Conservation (phyloP, 2,797 vertebrate genomes). For the Acrossocheilus wenchowensis region DNA sequence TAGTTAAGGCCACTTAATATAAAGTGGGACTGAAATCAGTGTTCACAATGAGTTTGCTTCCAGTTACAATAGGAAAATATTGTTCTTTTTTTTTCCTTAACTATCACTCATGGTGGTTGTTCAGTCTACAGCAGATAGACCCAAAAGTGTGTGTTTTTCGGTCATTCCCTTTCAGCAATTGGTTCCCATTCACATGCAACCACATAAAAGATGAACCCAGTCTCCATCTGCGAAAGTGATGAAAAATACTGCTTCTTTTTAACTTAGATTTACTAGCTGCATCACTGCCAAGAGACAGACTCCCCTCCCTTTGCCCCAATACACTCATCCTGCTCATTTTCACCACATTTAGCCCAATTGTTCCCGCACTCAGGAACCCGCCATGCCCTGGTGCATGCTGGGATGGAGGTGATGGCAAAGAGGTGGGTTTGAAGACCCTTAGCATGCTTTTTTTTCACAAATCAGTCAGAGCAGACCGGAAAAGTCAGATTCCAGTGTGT, state of each 20-base stretch:
- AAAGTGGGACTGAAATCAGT: not conserved
- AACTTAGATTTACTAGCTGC: slow-evolving; percentile 64
- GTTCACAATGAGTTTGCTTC: not conserved
- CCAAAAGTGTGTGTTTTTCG: not conserved
- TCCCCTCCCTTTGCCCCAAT: slow-evolving; percentile 16
- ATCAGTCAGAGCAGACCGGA: slow-evolving; percentile 1
- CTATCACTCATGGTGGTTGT: not conserved
- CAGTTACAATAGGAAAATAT: not conserved
- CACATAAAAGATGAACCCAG: slow-evolving; percentile 59
- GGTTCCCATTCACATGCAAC: slow-evolving; percentile 29
- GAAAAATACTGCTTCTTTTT: slow-evolving; percentile 65
- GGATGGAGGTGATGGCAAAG: slow-evolving; percentile 34
- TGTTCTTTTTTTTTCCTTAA: not conserved
- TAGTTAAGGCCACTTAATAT: too few relatives aligned
- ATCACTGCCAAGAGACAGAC: slow-evolving; percentile 59
- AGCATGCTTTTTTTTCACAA: not conserved
- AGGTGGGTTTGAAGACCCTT: slow-evolving; percentile 26
- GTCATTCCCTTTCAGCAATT: not conserved
- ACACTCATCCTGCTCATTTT: slow-evolving; percentile 65
- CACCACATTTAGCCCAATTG: slow-evolving; percentile 60
- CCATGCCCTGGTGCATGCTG: slow-evolving; percentile 39
- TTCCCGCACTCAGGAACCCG: slow-evolving; percentile 47
- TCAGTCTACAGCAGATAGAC: not conserved
- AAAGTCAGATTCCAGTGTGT: slow-evolving; percentile 30
- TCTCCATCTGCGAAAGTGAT: slow-evolving; percentile 65